Evolutionary conservation across 2,888 invertebrate species (phyloP), one percentile per base, ranked within the genome.

Genomic region (Eristalis arbustorum): DNA sequence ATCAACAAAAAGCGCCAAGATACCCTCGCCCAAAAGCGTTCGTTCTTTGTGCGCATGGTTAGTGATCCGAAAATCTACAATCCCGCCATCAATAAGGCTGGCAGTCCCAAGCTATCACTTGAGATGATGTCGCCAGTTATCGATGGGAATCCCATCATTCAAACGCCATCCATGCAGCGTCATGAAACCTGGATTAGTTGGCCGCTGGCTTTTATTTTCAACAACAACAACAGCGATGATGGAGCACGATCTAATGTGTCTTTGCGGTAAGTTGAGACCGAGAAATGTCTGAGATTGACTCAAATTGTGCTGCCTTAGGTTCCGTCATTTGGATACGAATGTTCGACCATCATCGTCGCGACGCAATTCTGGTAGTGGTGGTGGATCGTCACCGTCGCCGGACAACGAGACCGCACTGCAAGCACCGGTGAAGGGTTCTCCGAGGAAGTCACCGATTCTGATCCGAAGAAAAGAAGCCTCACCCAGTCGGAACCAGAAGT

Each of bases 1-100:
- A 93, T 96, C 62, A 95, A 96, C 89, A 94, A 95, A 79, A 96
- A 96, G 91, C 95, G 95, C 91, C 95, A 96, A 90, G 96, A 97
- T 78, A 96, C 96, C 5, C 93, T 98, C 91, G 97, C 97, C 10
- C 96, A 98, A 93, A 98, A 98, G 93, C 95, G 98, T 72, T 98
- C 98, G 14, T 98, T 98, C 94, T 98, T 98, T 93, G 98, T 98
- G 78, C 96, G 98, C 68, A 98, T 98, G 98, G 98, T 98, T 88
- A 97, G 97, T 92, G 98, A 98, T 94, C 98, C 98, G 2, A 98
- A 98, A 93, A 97, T 98, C 90, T 98, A 98, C 94, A 98, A 98
- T 93, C 98, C 98, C 40, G 97, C 97, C 84, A 98, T 98, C 90
- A 96, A 96, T 91, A 96, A 96, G 93, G 95, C 96, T 0, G 94